Evolutionary conservation across 2,888 invertebrate genomes (phyloP).

Genomic region (Didymodactylos carnosus): DNA sequence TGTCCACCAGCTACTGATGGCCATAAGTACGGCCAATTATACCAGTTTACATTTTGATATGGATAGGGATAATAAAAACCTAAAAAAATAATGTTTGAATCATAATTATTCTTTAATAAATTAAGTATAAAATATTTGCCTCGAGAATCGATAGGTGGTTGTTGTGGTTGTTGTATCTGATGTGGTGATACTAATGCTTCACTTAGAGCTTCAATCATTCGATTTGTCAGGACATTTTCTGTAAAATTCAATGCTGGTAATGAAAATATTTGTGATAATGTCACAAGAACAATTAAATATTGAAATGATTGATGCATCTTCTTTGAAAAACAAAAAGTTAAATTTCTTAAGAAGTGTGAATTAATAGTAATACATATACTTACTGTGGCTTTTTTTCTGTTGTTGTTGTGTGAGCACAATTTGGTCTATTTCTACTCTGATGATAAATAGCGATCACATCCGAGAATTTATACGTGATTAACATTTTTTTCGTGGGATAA

Average conservation of each 20-base stretch:
- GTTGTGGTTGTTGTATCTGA: not conserved
- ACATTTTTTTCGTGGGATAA: not conserved
- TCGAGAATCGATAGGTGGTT: not conserved
- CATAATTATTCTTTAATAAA: no score
- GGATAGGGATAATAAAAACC: not conserved
- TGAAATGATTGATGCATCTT: no score
- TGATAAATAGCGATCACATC: not conserved
- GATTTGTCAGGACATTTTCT: not conserved
- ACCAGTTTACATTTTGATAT: not conserved
- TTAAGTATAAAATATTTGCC: no score
- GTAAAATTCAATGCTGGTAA: not conserved
- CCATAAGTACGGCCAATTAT: not conserved
- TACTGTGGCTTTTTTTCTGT: no score
- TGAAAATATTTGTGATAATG: no score
- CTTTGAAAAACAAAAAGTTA: not conserved
- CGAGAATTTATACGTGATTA: not conserved
- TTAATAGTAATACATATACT: no score
- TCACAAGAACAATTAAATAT: not conserved
- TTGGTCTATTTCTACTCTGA: not conserved
- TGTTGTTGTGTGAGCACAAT: no score
- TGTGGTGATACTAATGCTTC: not conserved
- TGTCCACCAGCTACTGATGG: not conserved
- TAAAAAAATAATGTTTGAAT: no score
- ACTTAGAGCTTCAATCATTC: not conserved
- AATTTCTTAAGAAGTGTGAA: not conserved